phyloP scores from a whole-genome alignment of 1,140 invertebrate genomes.

The Drosophila hydei region DNA sequence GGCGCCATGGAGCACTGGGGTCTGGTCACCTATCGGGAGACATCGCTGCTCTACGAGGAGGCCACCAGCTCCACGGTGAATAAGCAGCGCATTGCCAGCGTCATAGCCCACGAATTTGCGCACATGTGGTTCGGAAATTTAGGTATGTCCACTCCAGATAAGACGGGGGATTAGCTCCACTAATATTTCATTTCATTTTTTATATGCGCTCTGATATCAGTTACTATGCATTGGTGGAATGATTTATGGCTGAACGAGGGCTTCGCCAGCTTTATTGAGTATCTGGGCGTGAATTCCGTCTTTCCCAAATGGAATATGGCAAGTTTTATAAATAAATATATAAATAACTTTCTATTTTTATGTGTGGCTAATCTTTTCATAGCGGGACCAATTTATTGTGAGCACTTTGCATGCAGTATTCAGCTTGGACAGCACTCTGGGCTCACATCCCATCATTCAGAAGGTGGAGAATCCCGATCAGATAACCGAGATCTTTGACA shows the following conservation, averaged over 20 bases:
- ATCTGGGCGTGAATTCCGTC: slow-evolving; percentile 89
- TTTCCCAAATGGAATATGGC: slow-evolving; percentile 94
- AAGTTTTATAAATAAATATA: slow-evolving; percentile 62
- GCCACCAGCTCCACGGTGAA: slow-evolving; percentile 88
- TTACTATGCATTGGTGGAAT: slow-evolving; percentile 97
- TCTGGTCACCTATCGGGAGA: slow-evolving; percentile 93
- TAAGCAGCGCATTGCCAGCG: slow-evolving; percentile 91
- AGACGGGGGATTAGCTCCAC: not conserved
- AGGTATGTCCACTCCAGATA: slow-evolving; percentile 63
- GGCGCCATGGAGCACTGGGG: slow-evolving; percentile 99
- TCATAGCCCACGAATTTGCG: slow-evolving; percentile 95
- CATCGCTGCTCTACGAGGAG: slow-evolving; percentile 90
- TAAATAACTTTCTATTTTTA: not conserved
- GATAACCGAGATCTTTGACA: slow-evolving; percentile 96
- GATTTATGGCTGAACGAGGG: slow-evolving; percentile 98
- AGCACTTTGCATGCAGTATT: slow-evolving; percentile 90
- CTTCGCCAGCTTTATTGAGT: slow-evolving; percentile 94
- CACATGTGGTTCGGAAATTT: slow-evolving; percentile 97
- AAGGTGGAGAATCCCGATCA: slow-evolving; percentile 93
- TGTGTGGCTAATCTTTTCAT: not conserved
- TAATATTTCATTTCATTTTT: not conserved
- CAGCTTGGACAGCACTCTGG: slow-evolving; percentile 90
- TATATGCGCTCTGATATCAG: slow-evolving; percentile 83
- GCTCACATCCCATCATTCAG: slow-evolving; percentile 95
- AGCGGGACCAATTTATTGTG: slow-evolving; percentile 89